phyloP scores from a whole-genome alignment of 2,888 invertebrate genomes.

The Rosalia funebris region DNA sequence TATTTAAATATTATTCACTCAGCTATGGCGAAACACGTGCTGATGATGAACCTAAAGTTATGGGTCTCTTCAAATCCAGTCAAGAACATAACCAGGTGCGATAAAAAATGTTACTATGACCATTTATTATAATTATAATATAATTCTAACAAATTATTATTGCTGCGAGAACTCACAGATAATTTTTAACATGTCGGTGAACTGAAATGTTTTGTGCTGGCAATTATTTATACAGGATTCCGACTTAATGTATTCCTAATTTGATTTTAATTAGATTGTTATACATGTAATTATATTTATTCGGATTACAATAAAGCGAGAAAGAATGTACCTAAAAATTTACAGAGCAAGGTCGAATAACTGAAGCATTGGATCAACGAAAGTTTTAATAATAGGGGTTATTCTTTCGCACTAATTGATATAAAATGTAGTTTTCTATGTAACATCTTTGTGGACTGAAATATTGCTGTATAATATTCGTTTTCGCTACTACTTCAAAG shows the following conservation, averaged over 20 bases:
- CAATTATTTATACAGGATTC: conserved; percentile 11
- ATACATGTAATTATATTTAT: neutral
- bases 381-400: too few species aligned
- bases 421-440: too few species aligned
- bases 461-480: too few species aligned
- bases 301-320: neutral
- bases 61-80: too few species aligned
- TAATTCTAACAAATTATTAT: conserved; percentile 14
- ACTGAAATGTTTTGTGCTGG: conserved; percentile 1
- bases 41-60: too few species aligned
- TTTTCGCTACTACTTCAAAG: too few species aligned
- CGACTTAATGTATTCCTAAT: conserved; percentile 23
- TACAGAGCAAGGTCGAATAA: neutral
- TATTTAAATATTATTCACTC: too few species aligned
- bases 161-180: neutral
- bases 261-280: conserved; percentile 23
- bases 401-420: too few species aligned
- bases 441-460: too few species aligned
- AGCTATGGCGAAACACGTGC: too few species aligned
- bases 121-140: neutral
- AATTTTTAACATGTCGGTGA: conserved; percentile 21
- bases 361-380: too few species aligned
- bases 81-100: too few species aligned
- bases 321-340: neutral
- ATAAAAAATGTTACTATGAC: neutral